phyloP scores from a whole-genome alignment of 2,797 vertebrate species.

The Takifugu rubripes region DNA sequence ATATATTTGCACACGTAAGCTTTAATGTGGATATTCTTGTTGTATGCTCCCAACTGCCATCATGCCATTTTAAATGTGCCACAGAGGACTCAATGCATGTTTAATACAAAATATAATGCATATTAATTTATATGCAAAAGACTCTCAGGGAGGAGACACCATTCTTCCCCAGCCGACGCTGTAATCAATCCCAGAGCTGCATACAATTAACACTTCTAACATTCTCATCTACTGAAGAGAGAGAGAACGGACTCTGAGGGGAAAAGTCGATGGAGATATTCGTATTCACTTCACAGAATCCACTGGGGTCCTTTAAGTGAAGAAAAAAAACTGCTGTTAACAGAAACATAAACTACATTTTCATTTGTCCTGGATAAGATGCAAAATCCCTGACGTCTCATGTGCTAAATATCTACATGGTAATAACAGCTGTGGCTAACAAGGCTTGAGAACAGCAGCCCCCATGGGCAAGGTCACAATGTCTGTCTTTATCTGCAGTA shows the following conservation, averaged over 20 bases:
- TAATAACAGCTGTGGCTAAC: conserved; percentile 24
- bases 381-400: conserved; percentile 1
- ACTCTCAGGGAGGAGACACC: conserved; percentile 28
- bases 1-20: conserved; percentile 1
- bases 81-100: conserved; percentile 26
- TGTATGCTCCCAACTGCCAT: conserved; percentile 42
- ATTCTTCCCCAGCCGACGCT: conserved; percentile 8
- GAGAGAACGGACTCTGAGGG: conserved; percentile 4
- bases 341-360: conserved; percentile 20
- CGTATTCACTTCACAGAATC: conserved; percentile 41
- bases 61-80: conserved; percentile 47
- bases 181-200: conserved; percentile 54
- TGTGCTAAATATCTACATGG: conserved; percentile 14
- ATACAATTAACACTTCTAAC: conserved; percentile 55
- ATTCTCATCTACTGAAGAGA: conserved; percentile 32
- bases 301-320: conserved; percentile 4
- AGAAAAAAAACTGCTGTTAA: conserved; percentile 19
- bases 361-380: conserved; percentile 14
- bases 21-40: conserved; percentile 21
- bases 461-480: conserved; percentile 43
- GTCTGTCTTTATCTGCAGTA: conserved; percentile 9
- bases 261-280: conserved; percentile 28
- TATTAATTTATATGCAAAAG: conserved; percentile 46
- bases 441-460: conserved; percentile 17
- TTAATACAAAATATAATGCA: conserved; percentile 50